Percentiles rank a stretch among this genome's conserved stretches.
These are phyloP conservation scores for Neuroterus valhalla DNA, from an alignment of 1,140 invertebrate genomes.

Conservation along the genomic window DNA sequence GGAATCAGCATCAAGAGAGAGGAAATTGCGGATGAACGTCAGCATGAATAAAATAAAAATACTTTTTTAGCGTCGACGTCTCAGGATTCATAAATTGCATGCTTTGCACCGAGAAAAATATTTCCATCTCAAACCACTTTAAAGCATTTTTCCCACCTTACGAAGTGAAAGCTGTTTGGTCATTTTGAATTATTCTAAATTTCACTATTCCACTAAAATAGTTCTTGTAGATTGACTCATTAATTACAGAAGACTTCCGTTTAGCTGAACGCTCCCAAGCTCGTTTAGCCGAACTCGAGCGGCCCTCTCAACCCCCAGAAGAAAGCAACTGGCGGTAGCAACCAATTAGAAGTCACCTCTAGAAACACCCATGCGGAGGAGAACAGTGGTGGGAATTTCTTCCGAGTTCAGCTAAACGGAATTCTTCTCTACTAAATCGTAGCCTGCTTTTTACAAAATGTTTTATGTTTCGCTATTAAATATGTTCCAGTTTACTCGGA, in stretches of 20 bases:
- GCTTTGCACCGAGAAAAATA: constrained; percentile 20
- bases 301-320: too few relatives aligned
- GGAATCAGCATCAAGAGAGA: constrained; percentile 28
- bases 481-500: background rate
- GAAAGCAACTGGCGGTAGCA: too few relatives aligned
- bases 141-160: background rate
- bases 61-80: constrained; percentile 16
- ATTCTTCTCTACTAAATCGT: background rate
- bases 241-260: too few relatives aligned
- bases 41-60: constrained; percentile 29
- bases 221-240: background rate
- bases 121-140: constrained; percentile 26
- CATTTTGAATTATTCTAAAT: constrained; percentile 18
- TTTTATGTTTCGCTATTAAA: background rate
- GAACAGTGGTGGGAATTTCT: too few relatives aligned
- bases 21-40: constrained; percentile 30
- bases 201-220: constrained; percentile 11
- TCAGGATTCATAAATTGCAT: constrained; percentile 28
- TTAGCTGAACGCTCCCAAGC: too few relatives aligned
- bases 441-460: background rate
- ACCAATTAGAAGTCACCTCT: too few relatives aligned
- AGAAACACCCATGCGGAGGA: too few relatives aligned
- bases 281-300: too few relatives aligned
- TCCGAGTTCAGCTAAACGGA: too few relatives aligned
- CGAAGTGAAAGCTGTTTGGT: background rate